Evolutionary conservation across 2,113 vertebrate genomes (phyloP), one percentile per base, ranked within the genome.

Genomic region (Pionites leucogaster): DNA sequence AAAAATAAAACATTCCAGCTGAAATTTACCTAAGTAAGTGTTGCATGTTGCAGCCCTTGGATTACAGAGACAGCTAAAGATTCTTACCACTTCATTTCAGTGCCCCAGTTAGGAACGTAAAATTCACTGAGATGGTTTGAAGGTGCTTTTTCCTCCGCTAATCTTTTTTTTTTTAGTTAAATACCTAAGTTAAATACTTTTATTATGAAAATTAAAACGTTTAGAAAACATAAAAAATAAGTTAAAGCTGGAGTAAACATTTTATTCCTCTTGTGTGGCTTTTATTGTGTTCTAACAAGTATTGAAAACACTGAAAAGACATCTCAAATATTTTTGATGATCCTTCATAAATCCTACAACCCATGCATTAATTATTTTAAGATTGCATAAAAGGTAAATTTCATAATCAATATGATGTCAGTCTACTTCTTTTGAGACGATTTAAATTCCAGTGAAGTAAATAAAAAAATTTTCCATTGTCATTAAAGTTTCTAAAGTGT

Each of bases 301-400:
- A 39, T 4, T 44, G 12, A 83, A 82, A 92, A 60, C 31, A 35
- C 0, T 20, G 29, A 78, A 86, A 60, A 65, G 31, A 22, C 0
- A 35, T 2, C 0, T 8, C 6, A 39, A 0, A 39, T 0, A 18
- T 65, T 87, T 79, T 70, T 65, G 5, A 6, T 65, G 10, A 35
- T 46, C 10, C 5, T 57, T 86, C 42, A 23, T 29, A 52, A 75
- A 63, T 55, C 9, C 3, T 60, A 7, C 8, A 24, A 63, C 23
- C 35, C 6, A 17, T 29, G 2, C 2, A 39, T 50, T 46, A 42
- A 4, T 67, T 44, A 9, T 2, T 23, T 17, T 33, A 57, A 44
- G 7, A 27, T 25, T 68, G 3, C 7, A 24, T 39, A 39, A 79
- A 69, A 65, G 4, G 1, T 29, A 71, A 7, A 10, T 84, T 82